Conservation (phyloP, 1,140 invertebrate genomes). For the Euwallacea similis region DNA sequence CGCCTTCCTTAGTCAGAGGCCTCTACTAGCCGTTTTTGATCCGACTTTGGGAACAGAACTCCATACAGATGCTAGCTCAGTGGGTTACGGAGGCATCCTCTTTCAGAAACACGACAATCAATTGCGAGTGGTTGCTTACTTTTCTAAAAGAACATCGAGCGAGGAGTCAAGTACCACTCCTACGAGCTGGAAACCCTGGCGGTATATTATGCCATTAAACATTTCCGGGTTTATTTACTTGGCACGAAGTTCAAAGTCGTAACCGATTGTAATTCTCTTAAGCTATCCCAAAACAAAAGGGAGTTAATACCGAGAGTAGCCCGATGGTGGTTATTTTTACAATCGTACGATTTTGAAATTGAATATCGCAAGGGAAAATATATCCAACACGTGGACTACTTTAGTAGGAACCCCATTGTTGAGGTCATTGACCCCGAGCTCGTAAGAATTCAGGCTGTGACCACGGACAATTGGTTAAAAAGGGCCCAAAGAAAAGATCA, state of each 20-base stretch:
- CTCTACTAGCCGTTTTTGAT: constrained; percentile 49
- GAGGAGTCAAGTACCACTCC: constrained; percentile 50
- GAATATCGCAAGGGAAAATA: constrained; percentile 13
- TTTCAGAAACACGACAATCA: constrained; percentile 45
- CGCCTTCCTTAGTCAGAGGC: constrained; percentile 23
- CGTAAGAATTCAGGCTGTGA: background rate
- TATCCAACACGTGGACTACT: constrained; percentile 21
- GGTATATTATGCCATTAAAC: constrained; percentile 45
- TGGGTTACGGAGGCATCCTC: constrained; percentile 48
- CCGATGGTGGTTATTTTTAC: constrained; percentile 51
- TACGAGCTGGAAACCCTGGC: constrained; percentile 53
- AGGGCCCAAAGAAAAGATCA: constrained; percentile 23
- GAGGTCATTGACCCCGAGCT: too few relatives aligned
- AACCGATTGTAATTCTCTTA: constrained; percentile 49
- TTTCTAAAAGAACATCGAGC: constrained; percentile 45
- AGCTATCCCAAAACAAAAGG: constrained; percentile 48
- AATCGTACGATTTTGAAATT: constrained; percentile 47
- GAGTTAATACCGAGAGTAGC: constrained; percentile 49
- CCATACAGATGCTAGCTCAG: constrained; percentile 49
- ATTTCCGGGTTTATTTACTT: constrained; percentile 40
- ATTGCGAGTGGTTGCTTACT: constrained; percentile 46
- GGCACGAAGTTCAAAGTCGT: constrained; percentile 46
- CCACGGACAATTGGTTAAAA: constrained; percentile 11
- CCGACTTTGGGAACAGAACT: constrained; percentile 41
- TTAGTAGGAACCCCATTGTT: constrained; percentile 17